These are phyloP conservation scores for Syritta pipiens DNA, from an alignment of 2,888 invertebrate genomes.

Conservation along the genomic window DNA sequence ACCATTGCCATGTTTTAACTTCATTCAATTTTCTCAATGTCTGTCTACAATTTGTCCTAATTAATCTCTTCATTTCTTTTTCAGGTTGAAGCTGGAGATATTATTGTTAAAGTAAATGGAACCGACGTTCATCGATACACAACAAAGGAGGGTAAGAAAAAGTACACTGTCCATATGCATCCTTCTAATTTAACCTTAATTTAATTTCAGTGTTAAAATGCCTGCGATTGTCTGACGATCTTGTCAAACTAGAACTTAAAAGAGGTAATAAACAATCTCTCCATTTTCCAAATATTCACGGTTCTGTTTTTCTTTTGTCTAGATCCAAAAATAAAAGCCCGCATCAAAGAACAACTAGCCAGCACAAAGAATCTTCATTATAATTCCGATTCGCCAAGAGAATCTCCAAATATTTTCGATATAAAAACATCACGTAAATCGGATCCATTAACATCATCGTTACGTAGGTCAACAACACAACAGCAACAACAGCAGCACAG, in stretches of 20 bases:
- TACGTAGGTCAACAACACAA: conserved; percentile 59
- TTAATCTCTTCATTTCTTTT: conserved; percentile 47
- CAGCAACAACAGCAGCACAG: too few relatives aligned
- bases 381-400: conserved; percentile 80
- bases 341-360: conserved; percentile 86
- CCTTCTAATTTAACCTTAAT: conserved; percentile 70
- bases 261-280: conserved; percentile 84
- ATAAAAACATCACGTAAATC: conserved; percentile 71
- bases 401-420: conserved; percentile 80
- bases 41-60: too few relatives aligned
- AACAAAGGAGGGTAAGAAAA: conserved; percentile 90
- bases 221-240: conserved; percentile 93
- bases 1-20: too few relatives aligned
- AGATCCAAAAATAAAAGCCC: conserved; percentile 94
- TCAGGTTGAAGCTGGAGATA: conserved; percentile 96
- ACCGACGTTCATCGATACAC: conserved; percentile 94
- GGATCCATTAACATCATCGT: conserved; percentile 74
- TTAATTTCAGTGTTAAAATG: conserved; percentile 93
- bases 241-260: conserved; percentile 93
- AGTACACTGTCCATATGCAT: conserved; percentile 15
- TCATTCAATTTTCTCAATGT: too few relatives aligned
- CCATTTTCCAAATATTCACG: not conserved
- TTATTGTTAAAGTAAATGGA: conserved; percentile 95
- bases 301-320: conserved; percentile 62
- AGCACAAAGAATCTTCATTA: conserved; percentile 81